Evolutionary conservation across 2,113 vertebrate genomes (phyloP).

Genomic region (Clarias magur): DNA sequence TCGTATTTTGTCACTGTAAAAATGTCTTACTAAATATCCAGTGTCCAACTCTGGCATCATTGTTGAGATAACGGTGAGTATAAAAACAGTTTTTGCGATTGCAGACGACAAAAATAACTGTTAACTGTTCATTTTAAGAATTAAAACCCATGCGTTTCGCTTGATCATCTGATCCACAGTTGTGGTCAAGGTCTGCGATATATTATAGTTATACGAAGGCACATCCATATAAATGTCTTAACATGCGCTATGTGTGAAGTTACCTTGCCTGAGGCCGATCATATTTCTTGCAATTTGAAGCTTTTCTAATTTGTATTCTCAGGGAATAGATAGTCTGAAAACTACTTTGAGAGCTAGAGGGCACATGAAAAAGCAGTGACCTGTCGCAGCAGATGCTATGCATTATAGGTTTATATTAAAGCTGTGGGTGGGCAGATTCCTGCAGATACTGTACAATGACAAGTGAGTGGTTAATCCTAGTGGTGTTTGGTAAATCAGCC

Average conservation of each 20-base stretch:
- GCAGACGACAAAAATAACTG: not conserved
- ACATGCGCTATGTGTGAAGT: conserved; percentile 21
- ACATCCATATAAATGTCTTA: conserved; percentile 31
- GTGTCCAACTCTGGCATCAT: not conserved
- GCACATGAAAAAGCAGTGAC: conserved; percentile 37
- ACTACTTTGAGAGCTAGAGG: conserved; percentile 35
- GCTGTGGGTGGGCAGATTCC: conserved; percentile 19
- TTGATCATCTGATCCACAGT: no score
- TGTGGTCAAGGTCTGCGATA: conserved; percentile 6
- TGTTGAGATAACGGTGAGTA: conserved; percentile 8
- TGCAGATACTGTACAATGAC: conserved; percentile 10
- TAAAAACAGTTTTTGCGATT: not conserved
- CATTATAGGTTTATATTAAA: conserved; percentile 43
- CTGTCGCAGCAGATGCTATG: conserved; percentile 38
- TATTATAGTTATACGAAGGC: not conserved
- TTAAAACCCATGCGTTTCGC: not conserved
- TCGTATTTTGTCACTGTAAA: not conserved
- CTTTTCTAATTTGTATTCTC: conserved; percentile 44
- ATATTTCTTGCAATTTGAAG: conserved; percentile 33
- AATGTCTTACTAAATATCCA: conserved; percentile 8
- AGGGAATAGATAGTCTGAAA: conserved; percentile 33
- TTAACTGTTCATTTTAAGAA: not conserved
- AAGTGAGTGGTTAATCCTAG: conserved; percentile 25
- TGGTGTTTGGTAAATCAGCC: not conserved
- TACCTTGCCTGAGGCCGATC: conserved; percentile 28